Evolutionary conservation across 2,113 vertebrate genomes (phyloP).

Genomic region (Dipodomys merriami): DNA sequence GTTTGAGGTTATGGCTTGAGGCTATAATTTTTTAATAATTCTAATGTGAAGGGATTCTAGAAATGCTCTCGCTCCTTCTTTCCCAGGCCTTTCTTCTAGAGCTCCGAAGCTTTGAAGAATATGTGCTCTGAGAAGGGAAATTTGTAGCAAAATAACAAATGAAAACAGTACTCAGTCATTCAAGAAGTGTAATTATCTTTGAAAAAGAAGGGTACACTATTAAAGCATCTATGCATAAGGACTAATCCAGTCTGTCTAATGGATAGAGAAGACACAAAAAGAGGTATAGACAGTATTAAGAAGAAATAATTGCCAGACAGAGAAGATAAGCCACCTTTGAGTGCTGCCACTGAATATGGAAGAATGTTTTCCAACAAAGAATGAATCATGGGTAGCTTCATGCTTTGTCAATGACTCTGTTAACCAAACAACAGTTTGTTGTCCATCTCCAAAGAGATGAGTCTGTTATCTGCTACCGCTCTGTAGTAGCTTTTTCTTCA

Average conservation of each 20-base stretch:
- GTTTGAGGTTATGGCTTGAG: not conserved
- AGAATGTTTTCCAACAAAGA: not conserved
- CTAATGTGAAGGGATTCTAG: not conserved
- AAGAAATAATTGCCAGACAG: not conserved
- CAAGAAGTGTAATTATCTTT: conserved; percentile 27
- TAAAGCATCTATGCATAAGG: not conserved
- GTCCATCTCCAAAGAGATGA: not conserved
- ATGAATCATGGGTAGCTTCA: not conserved
- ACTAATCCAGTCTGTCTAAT: not conserved
- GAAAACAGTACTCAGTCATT: not conserved
- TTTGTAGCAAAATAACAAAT: not conserved
- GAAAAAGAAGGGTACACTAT: conserved; percentile 1
- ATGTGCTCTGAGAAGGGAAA: not conserved
- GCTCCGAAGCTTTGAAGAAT: not conserved
- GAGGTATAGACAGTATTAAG: not conserved
- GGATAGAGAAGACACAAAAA: not conserved
- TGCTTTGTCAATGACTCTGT: not conserved
- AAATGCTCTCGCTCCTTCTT: not conserved
- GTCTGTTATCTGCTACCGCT: not conserved
- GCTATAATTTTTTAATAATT: not conserved
- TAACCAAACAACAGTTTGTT: not conserved
- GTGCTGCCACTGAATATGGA: not conserved
- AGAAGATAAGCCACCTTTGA: not conserved
- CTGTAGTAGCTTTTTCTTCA: not conserved
- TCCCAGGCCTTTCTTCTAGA: not conserved